Conservation (phyloP, 2,888 invertebrate genomes). For the Corythucha ciliata region DNA sequence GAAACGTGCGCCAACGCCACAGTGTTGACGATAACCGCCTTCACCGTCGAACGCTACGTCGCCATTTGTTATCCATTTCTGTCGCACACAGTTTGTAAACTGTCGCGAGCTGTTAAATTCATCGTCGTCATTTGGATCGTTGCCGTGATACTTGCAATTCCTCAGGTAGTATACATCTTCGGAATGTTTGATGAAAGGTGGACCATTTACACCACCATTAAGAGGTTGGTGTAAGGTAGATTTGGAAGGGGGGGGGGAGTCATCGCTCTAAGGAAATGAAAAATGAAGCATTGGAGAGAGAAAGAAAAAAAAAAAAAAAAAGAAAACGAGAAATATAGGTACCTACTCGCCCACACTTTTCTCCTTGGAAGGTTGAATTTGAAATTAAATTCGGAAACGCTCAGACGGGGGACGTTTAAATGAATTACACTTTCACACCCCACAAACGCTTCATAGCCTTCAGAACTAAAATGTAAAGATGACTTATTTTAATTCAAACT, state of each 20-base stretch:
- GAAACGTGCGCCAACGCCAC: slow-evolving; percentile 80
- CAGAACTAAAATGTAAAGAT: too few relatives aligned
- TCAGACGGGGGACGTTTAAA: too few relatives aligned
- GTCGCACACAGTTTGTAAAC: slow-evolving; percentile 71
- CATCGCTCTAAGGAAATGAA: too few relatives aligned
- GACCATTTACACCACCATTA: neutral
- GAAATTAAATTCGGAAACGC: neutral
- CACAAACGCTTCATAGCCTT: too few relatives aligned
- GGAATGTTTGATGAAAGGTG: neutral
- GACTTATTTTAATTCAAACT: too few relatives aligned
- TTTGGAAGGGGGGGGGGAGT: neutral
- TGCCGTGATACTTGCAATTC: slow-evolving; percentile 62
- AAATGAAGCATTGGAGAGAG: too few relatives aligned
- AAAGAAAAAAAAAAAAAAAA: too few relatives aligned
- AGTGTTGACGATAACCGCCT: slow-evolving; percentile 77
- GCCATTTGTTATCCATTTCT: slow-evolving; percentile 61
- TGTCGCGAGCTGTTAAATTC: slow-evolving; percentile 70
- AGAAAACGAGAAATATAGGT: too few relatives aligned
- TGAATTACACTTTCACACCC: too few relatives aligned
- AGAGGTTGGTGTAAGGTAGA: neutral
- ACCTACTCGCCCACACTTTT: too few relatives aligned
- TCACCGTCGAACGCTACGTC: slow-evolving; percentile 55
- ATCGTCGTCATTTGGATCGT: slow-evolving; percentile 65
- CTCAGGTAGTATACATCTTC: too few relatives aligned
- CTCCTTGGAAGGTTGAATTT: neutral